Base-by-base conservation (phyloP, 2,888 invertebrate genomes). In the Gisinianus flammeolus region DNA sequence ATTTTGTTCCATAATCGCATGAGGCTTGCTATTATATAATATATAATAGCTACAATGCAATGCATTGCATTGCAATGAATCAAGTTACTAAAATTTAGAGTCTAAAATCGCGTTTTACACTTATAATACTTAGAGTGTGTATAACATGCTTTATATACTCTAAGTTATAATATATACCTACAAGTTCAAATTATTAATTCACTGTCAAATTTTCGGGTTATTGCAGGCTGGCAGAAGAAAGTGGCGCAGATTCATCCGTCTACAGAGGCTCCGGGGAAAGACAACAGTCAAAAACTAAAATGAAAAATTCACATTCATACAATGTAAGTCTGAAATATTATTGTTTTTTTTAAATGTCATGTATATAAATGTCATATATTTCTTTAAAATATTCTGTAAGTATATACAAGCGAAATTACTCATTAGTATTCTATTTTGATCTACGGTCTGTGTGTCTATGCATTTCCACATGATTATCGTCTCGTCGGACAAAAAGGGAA, bases 241-340 rank as follows among this genome's bases (percentile, higher is more conserved):
- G 69, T 24, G 69, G 58, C 22, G 69, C 31, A 26, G 76, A 69
- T 0, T 52, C 56, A 8, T n/a, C 62, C 8, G n/a, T 35, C 16
- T 24, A 31, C n/a, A 70, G 62, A 31, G n/a, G n/a, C 12, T 58
- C 72, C n/a, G 44, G 28, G 6, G 69, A 56, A 22, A 69, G 76
- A 19, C 54, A 58, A 24, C 68, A 58, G 2, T 30, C 69, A 31
- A 76, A 76, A 26, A 70, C 76, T 3, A 76, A 69, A 33, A 76
- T 76, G 76, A 68, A 69, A 69, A 76, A 69, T 24, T 76, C 76
- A 12, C 76, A 69, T 26, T 76, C 76, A n/a, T 76, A 76, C 44
- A 69, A 76, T 69, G 76, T 76, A 58, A 76, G 76, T 62, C 24
- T 5, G 2, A 5, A 3, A 10, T 62, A 28, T 62, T 28, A 28